Evolutionary conservation across 2,888 invertebrate species (phyloP).

Genomic region (Polydrusus pterygomalis): DNA sequence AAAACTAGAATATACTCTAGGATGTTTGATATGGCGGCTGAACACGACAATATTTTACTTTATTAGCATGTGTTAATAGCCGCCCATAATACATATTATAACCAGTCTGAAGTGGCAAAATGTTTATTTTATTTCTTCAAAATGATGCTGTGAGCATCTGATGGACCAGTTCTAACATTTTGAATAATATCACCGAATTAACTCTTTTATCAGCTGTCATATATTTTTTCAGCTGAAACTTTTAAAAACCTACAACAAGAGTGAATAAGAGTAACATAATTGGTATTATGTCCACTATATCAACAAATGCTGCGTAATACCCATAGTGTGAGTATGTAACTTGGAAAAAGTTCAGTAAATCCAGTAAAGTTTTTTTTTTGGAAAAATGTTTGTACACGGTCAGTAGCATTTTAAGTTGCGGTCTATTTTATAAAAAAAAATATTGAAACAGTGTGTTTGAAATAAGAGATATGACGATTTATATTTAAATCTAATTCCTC

Average conservation of each 20-base stretch:
- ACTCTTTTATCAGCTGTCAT: slow-evolving; percentile 12
- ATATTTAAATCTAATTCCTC: too few relatives aligned
- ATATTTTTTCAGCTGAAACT: slow-evolving; percentile 32
- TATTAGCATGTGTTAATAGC: background rate
- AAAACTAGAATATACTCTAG: too few relatives aligned
- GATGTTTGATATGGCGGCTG: too few relatives aligned
- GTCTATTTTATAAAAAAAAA: too few relatives aligned
- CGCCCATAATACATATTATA: background rate
- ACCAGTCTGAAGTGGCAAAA: slow-evolving; percentile 14
- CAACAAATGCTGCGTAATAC: background rate
- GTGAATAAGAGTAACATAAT: background rate
- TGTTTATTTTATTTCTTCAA: background rate
- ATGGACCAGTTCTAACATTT: slow-evolving; percentile 22
- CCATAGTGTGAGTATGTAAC: too few relatives aligned
- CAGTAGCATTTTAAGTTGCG: too few relatives aligned
- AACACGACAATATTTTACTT: too few relatives aligned
- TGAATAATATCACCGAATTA: slow-evolving; percentile 6
- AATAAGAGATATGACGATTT: too few relatives aligned
- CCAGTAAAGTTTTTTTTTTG: too few relatives aligned
- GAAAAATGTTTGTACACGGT: too few relatives aligned
- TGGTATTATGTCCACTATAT: slow-evolving; percentile 6
- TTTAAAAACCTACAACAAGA: background rate
- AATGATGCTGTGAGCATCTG: slow-evolving; percentile 15
- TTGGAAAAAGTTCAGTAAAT: too few relatives aligned
- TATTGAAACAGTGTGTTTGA: too few relatives aligned